phyloP scores from a whole-genome alignment of 1,140 invertebrate genomes.

The Aricia agestis region DNA sequence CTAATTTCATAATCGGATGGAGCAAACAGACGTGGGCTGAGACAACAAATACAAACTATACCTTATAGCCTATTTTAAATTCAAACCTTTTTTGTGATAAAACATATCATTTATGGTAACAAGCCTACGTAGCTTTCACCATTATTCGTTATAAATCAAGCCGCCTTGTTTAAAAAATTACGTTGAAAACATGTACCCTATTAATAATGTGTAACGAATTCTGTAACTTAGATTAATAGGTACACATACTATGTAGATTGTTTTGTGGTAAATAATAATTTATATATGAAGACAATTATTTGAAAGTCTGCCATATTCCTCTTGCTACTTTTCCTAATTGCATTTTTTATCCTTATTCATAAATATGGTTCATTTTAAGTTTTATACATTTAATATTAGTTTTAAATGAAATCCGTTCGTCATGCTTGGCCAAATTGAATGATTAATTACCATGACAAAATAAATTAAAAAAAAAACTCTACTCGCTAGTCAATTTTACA shows the following conservation, averaged over 20 bases:
- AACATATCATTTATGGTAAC: not conserved
- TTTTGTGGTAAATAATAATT: not conserved
- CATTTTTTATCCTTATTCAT: too few relatives aligned
- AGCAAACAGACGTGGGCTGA: not conserved
- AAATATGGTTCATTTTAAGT: too few relatives aligned
- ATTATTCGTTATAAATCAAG: conserved; percentile 31
- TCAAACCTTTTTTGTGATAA: conserved; percentile 17
- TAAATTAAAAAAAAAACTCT: too few relatives aligned
- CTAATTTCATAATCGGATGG: not conserved
- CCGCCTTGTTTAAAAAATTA: conserved; percentile 26
- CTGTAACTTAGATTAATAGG: conserved; percentile 27
- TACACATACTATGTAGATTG: conserved; percentile 20
- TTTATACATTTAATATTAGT: too few relatives aligned
- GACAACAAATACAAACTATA: not conserved
- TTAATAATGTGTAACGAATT: conserved; percentile 37
- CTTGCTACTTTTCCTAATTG: too few relatives aligned
- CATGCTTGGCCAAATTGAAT: too few relatives aligned
- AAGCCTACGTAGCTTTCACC: conserved; percentile 13
- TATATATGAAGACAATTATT: not conserved
- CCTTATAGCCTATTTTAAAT: not conserved
- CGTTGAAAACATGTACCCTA: conserved; percentile 29
- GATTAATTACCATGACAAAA: too few relatives aligned
- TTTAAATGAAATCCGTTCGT: too few relatives aligned
- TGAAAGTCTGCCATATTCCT: too few relatives aligned
- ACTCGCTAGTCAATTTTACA: too few relatives aligned